These are phyloP conservation scores for Odontophorus gujanensis DNA, from an alignment of 2,113 vertebrate species.

Conservation along the genomic window DNA sequence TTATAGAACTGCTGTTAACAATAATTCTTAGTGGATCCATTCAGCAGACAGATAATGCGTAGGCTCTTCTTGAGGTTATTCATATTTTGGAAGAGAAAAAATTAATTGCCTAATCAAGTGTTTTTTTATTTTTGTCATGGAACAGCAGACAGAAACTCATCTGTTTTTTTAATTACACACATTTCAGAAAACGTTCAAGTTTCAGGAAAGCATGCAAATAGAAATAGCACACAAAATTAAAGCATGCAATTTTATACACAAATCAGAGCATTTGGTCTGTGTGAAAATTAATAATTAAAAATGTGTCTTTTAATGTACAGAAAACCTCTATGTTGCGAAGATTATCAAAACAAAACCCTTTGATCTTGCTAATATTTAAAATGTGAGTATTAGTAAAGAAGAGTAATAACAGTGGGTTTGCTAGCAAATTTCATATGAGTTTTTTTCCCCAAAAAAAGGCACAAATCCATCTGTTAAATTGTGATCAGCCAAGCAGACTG, in stretches of 20 bases:
- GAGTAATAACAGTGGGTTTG: neutral
- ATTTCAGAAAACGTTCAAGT: neutral
- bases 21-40: neutral
- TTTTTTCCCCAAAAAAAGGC: neutral
- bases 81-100: neutral
- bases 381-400: neutral
- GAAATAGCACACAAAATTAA: neutral
- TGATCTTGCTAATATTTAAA: neutral
- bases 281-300: neutral
- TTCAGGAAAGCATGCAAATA: neutral
- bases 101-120: neutral
- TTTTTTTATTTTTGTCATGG: neutral
- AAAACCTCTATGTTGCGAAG: neutral
- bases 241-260: neutral
- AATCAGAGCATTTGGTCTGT: neutral
- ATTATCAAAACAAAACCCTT: neutral
- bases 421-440: slow-evolving; percentile 6
- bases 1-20: neutral
- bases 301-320: neutral
- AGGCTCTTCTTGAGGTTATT: neutral
- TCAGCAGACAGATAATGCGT: neutral
- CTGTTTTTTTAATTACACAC: neutral
- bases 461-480: neutral
- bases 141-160: neutral
- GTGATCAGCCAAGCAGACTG: slow-evolving; percentile 11